Evolutionary conservation across 2,797 vertebrate genomes (phyloP), one percentile per base, ranked within the genome.

Genomic region (Pangasius mekongensis): DNA sequence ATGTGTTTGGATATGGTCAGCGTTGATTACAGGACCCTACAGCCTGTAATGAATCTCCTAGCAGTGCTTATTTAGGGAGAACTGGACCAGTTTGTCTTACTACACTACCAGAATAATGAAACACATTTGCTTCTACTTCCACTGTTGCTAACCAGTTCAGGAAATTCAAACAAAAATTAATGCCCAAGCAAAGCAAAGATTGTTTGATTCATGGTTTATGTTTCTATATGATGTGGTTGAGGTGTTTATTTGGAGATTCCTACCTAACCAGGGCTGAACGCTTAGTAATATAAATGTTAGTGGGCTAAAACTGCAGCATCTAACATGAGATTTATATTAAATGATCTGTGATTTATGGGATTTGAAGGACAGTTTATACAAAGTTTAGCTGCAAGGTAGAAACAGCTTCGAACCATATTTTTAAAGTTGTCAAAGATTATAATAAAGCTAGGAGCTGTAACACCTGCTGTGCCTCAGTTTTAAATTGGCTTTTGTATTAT

Each of bases 201-300:
- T 90, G 67, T 78, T 90, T 69, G 64, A 77, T 77, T 85, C 85
- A 76, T 39, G 69, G 87, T 85, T 84, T 88, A 71, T 67, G 89
- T 78, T 67, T 43, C 64, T 39, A 73, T 89, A 73, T 88, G 87
- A 92, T 89, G 90, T 91, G 90, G 90, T 84, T 54, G 66, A 86
- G 52, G 84, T 78, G 86, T 91, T 92, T 92, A 91, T 91, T 92
- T 91, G 85, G 60, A 69, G 71, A 71, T 88, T 49, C 47, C 77
- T 87, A 36, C 66, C 86, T 85, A 90, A 89, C 86, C 87, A 76
- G 74, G 77, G 66, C 76, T 89, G 78, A 78, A 87, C 67, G 33
- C 84, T 92, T 77, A 89, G 87, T 81, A 87, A 83, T 86, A 86
- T 88, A 90, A 91, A 91, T 91, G 89, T 91, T 92, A 87, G 71